A percentile compares a stretch with the other conserved stretches of the same genome.
Conservation (phyloP, 2,888 invertebrate species). For the Pharmacophagus antenor region DNA sequence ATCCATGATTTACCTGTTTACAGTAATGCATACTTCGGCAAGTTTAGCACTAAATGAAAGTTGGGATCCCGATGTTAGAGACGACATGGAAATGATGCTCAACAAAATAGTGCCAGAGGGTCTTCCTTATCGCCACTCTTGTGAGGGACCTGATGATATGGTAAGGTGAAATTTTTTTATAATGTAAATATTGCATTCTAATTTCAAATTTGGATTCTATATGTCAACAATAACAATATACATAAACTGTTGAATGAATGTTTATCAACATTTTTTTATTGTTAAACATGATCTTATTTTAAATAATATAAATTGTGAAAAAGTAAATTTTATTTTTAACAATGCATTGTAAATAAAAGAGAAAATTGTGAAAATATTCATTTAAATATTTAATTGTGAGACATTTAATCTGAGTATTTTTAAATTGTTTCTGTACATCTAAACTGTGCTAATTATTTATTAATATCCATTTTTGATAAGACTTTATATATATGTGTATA, state of each 20-base stretch:
- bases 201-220: conserved; percentile 3
- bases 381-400: no score
- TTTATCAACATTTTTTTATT: conserved; percentile 23
- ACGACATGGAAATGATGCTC: conserved; percentile 99
- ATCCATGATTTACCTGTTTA: conserved; percentile 54
- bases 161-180: conserved; percentile 75
- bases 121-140: conserved; percentile 96
- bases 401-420: no score
- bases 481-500: no score
- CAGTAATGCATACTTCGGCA: conserved; percentile 98
- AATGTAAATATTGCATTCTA: background rate
- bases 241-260: conserved; percentile 19
- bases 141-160: conserved; percentile 99
- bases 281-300: conserved; percentile 14
- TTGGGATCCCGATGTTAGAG: conserved; percentile 98
- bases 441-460: no score
- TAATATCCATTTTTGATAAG: no score
- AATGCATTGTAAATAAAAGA: no score
- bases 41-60: conserved; percentile 98
- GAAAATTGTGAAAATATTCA: no score
- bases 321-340: background rate
- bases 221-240: conserved; percentile 8
- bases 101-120: conserved; percentile 99
- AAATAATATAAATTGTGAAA: background rate
- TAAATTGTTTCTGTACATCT: no score